Conservation (phyloP, 1,140 invertebrate genomes). For the Elysia chlorotica region DNA sequence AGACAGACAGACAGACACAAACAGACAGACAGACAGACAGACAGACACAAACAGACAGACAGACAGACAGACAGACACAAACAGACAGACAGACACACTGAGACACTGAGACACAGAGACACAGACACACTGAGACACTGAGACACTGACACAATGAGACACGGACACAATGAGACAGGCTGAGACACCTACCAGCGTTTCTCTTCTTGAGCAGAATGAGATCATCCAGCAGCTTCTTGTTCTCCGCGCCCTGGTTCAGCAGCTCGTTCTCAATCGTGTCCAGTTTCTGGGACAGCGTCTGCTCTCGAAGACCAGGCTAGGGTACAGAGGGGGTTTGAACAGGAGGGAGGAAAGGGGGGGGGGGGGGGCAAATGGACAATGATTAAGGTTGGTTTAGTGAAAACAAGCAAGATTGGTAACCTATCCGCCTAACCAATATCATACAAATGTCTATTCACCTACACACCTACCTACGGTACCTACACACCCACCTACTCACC, state of each 20-base stretch:
- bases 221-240: background rate
- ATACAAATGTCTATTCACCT: too few relatives aligned
- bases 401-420: too few relatives aligned
- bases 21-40: too few relatives aligned
- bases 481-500: too few relatives aligned
- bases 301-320: background rate
- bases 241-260: slow-evolving; percentile 1
- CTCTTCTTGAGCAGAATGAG: background rate
- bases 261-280: slow-evolving; percentile 2
- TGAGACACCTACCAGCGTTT: background rate
- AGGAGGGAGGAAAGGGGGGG: slow-evolving; percentile 1
- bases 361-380: background rate
- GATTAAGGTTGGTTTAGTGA: background rate
- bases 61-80: background rate
- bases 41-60: background rate
- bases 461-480: too few relatives aligned
- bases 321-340: slow-evolving; percentile 1
- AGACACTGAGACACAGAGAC: background rate
- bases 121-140: background rate
- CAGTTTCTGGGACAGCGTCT: slow-evolving; percentile 2
- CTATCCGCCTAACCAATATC: too few relatives aligned
- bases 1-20: too few relatives aligned
- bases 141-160: background rate
- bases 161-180: background rate
- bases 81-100: background rate